These are phyloP conservation scores for Tauraco hartlaubi DNA, from an alignment of 2,797 vertebrate species.

Conservation along the genomic window DNA sequence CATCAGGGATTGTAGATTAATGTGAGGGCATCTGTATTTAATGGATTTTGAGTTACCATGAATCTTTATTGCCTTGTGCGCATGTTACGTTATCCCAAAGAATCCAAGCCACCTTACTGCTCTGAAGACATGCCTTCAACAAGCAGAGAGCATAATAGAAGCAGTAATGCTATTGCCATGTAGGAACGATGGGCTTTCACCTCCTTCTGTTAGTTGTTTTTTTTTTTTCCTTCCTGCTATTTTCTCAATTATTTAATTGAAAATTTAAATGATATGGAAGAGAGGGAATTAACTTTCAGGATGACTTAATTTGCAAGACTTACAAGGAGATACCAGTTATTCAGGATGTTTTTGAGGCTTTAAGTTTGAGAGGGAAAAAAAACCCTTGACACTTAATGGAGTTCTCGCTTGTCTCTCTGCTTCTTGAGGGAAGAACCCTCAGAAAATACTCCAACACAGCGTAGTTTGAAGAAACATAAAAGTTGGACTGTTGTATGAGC, in stretches of 20 bases:
- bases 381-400: not conserved
- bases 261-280: not conserved
- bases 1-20: not conserved
- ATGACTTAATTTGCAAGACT: not conserved
- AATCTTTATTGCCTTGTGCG: not conserved
- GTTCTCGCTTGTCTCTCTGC: not conserved
- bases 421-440: not conserved
- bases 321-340: not conserved
- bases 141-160: not conserved
- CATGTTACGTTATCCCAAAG: not conserved
- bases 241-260: conserved; percentile 32
- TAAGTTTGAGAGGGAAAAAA: not conserved
- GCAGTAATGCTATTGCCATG: not conserved
- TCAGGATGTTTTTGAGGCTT: not conserved
- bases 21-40: not conserved
- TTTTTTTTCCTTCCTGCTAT: not conserved
- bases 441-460: not conserved
- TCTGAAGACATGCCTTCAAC: not conserved
- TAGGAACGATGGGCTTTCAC: not conserved
- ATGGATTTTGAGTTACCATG: not conserved
- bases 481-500: not conserved
- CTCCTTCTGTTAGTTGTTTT: not conserved
- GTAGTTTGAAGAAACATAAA: not conserved
- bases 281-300: not conserved
- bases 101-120: not conserved